Conservation (phyloP, 1,140 invertebrate species). For the Diabrotica undecimpunctata region DNA sequence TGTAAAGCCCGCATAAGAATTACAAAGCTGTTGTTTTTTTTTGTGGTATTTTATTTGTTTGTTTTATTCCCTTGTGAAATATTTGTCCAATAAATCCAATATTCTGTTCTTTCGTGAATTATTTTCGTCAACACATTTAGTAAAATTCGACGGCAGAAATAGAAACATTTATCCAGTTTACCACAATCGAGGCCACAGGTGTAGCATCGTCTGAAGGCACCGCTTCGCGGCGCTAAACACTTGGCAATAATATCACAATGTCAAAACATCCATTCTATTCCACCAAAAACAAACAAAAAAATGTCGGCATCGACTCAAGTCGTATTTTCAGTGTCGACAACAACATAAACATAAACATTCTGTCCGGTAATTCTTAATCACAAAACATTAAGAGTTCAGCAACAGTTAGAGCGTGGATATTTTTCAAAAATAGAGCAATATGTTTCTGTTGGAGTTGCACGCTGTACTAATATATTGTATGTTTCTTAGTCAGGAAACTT, state of each 20-base stretch:
- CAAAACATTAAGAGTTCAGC: constrained; percentile 2
- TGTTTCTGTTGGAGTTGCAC: neutral
- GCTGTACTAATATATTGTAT: neutral
- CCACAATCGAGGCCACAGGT: neutral
- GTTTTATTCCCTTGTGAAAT: too few species aligned
- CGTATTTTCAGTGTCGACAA: neutral
- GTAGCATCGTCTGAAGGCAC: neutral
- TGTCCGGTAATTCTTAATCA: neutral
- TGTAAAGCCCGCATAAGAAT: too few species aligned
- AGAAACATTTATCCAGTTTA: too few species aligned
- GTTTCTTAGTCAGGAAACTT: neutral
- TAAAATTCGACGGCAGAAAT: too few species aligned
- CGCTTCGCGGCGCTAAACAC: neutral
- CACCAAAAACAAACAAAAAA: neutral
- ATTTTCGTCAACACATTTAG: too few species aligned
- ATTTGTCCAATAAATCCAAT: too few species aligned
- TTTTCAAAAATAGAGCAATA: neutral
- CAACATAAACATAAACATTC: neutral
- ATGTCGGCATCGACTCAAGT: neutral
- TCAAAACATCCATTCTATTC: neutral
- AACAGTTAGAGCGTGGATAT: neutral
- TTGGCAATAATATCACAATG: constrained; percentile 2
- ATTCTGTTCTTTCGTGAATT: too few species aligned
- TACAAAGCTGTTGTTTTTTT: too few species aligned
- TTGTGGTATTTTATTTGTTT: too few species aligned